phyloP scores from a whole-genome alignment of 2,888 invertebrate species.

The Aquatica leii region DNA sequence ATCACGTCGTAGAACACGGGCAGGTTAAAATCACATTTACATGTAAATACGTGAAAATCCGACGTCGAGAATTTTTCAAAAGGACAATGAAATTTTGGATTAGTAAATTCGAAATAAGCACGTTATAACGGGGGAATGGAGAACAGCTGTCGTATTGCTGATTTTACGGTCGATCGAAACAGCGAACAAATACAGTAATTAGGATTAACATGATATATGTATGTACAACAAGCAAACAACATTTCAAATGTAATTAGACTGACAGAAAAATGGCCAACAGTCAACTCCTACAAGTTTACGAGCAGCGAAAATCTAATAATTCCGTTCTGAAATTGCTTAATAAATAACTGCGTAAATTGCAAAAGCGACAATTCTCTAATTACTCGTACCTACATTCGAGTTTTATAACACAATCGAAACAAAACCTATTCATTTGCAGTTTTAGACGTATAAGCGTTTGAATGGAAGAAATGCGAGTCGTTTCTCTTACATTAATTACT shows the following conservation, averaged over 20 bases:
- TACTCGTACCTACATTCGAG: neutral
- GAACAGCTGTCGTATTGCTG: conserved; percentile 35
- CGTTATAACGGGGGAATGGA: conserved; percentile 25
- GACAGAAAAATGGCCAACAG: conserved; percentile 20
- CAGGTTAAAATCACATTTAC: neutral
- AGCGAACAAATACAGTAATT: conserved; percentile 35
- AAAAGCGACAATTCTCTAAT: conserved; percentile 23
- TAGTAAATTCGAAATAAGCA: conserved; percentile 34
- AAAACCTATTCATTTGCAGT: neutral
- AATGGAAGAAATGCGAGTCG: neutral
- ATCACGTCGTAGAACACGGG: neutral
- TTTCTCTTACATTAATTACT: neutral
- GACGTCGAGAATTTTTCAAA: no score
- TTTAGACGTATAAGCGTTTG: neutral
- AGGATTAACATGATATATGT: conserved; percentile 38
- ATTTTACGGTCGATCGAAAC: conserved; percentile 36
- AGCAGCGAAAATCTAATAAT: conserved; percentile 18
- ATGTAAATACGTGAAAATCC: conserved; percentile 3
- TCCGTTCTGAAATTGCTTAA: conserved; percentile 17
- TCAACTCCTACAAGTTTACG: conserved; percentile 14
- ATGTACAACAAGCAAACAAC: conserved; percentile 23
- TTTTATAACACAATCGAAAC: no score
- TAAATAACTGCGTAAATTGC: conserved; percentile 22
- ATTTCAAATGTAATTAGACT: conserved; percentile 30
- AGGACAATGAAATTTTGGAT: conserved; percentile 13